Base-by-base conservation (phyloP, 1,140 invertebrate species). In the Globodera rostochiensis region DNA sequence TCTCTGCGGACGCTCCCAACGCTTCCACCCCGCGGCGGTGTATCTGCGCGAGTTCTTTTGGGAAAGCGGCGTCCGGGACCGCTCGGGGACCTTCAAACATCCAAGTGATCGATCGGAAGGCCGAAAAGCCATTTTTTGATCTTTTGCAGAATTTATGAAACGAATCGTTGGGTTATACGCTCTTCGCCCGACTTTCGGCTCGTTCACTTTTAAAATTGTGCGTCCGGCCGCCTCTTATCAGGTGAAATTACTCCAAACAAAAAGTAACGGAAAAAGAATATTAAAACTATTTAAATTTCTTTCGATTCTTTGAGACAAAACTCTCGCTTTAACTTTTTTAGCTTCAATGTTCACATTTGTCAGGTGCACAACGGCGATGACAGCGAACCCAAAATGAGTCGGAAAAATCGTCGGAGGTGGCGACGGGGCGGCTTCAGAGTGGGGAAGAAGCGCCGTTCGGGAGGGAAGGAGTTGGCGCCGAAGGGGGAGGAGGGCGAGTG, bases 11-110 rank as follows among this genome's bases (percentile, higher is more conserved):
- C 57, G 57, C 57, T 4, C 46, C 36, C 7, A 71, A 19, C 69
- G 25, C 25, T 45, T 47, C 4, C 36, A 45, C 9, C 69, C 69
- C 36, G 46, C 36, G 25, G 69, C 36, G 2, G 69, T 71, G 8
- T 71, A 36, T 71, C 36, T 71, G 69, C 69, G 69, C 69, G 69
- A 71, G 69, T 45, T 71, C 46, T 47, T 71, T 47, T 71, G 69
- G 69, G 69, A 71, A n/a, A 71, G 46, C 36, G 69, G 69, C 69
- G 36, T 71, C 69, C 69, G 15, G 13, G 57, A 64, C 57, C 57
- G 19, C 4, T 64, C 13, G 57, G 57, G 15, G 2, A 64, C 57
- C 13, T 11, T 6, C 1, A 64, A 64, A 6, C 69, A 36, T 7
- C 11, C 69, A 11, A 47, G 69, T 45, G 8, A 47, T 6, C 13